Conservation (phyloP, 2,113 vertebrate genomes). For the Mormyrus lacerda region DNA sequence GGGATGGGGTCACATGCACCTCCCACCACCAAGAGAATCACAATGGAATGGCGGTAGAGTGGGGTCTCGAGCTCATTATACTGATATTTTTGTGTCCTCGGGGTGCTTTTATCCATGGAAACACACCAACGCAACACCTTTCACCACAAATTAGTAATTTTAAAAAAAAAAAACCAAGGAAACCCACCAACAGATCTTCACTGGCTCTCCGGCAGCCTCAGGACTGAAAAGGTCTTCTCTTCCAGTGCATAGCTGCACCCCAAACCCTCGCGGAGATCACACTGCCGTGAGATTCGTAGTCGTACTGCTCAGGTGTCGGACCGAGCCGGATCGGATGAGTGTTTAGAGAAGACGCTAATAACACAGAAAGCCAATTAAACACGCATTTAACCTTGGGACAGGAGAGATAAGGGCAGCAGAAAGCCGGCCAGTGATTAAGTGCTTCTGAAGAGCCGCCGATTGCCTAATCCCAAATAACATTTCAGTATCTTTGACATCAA, state of each 20-base stretch:
- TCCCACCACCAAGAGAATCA: background rate
- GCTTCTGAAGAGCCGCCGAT: background rate
- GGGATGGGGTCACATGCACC: background rate
- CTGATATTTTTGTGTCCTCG: background rate
- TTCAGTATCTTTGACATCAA: slow-evolving; percentile 15
- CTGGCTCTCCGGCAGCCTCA: background rate
- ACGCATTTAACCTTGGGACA: slow-evolving; percentile 39
- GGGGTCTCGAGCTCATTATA: background rate
- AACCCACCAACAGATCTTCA: background rate
- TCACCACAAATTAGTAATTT: background rate
- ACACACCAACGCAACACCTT: background rate
- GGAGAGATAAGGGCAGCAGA: slow-evolving; percentile 19
- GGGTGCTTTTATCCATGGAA: background rate
- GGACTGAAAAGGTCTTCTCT: background rate
- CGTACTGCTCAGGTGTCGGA: slow-evolving; percentile 15
- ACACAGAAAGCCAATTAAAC: slow-evolving; percentile 38
- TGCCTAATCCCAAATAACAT: slow-evolving; percentile 24
- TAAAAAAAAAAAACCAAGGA: background rate
- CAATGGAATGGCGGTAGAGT: background rate
- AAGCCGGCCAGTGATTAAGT: slow-evolving; percentile 25
- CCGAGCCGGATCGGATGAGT: slow-evolving; percentile 16
- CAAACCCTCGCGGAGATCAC: background rate
- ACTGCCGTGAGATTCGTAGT: background rate
- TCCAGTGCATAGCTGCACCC: background rate
- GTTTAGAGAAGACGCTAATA: background rate